Evolutionary conservation across 2,797 vertebrate species (phyloP).

Genomic region (Anniella stebbinsi): DNA sequence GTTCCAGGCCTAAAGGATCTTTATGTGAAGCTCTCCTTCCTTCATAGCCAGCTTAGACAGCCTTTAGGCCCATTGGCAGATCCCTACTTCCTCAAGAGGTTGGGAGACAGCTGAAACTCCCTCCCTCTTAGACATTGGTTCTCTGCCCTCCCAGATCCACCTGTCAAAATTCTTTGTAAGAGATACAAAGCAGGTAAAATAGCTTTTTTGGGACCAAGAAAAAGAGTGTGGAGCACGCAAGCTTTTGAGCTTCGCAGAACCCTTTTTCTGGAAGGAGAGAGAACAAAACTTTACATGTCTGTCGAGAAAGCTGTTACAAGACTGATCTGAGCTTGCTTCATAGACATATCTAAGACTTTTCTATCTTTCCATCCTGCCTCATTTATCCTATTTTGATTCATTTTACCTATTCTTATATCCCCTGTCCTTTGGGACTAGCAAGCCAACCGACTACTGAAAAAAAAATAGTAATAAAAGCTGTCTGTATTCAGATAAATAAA

Average conservation of each 20-base stretch:
- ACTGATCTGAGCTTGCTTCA: neutral
- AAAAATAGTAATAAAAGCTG: conserved; percentile 1
- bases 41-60: neutral
- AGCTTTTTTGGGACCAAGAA: neutral
- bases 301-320: neutral
- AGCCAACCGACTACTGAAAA: conserved; percentile 1
- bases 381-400: conserved; percentile 22
- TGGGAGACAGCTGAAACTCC: no score
- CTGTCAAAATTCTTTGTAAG: neutral
- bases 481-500: conserved; percentile 26
- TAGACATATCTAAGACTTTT: neutral
- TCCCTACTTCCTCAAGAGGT: neutral
- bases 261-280: neutral
- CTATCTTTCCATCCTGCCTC: neutral
- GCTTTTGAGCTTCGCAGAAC: neutral
- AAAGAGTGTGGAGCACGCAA: neutral
- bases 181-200: neutral
- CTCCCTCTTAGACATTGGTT: neutral
- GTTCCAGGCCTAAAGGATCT: neutral
- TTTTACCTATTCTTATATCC: conserved; percentile 6
- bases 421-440: conserved; percentile 8
- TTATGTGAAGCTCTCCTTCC: no score
- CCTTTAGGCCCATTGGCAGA: neutral
- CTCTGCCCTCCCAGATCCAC: neutral
- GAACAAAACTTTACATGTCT: neutral